phyloP scores from a whole-genome alignment of 2,888 invertebrate genomes.

The Nematopogon swammerdamellus region DNA sequence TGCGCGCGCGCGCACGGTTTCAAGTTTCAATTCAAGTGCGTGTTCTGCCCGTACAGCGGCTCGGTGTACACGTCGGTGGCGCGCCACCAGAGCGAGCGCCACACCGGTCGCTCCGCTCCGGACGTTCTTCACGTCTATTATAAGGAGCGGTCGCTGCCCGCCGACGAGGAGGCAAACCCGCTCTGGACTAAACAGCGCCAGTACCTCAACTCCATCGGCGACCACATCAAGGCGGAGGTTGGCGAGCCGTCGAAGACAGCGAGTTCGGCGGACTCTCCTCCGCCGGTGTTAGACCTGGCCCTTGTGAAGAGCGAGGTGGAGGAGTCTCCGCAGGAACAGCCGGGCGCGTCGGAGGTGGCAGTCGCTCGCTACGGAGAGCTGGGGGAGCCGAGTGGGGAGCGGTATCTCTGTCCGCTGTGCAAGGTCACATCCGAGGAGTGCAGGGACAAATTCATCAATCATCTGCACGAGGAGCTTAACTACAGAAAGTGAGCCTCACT shows the following conservation, averaged over 20 bases:
- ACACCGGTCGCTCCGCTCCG: slow-evolving; percentile 31
- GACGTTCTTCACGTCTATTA: slow-evolving; percentile 54
- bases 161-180: slow-evolving; percentile 28
- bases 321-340: slow-evolving; percentile 12
- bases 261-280: slow-evolving; percentile 16
- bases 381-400: slow-evolving; percentile 50
- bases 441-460: slow-evolving; percentile 60
- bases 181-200: slow-evolving; percentile 31
- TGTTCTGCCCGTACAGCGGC: slow-evolving; percentile 58
- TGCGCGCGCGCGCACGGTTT: slow-evolving; percentile 58
- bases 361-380: slow-evolving; percentile 31
- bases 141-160: slow-evolving; percentile 31
- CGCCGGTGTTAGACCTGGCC: slow-evolving; percentile 22
- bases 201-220: slow-evolving; percentile 16
- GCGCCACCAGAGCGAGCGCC: slow-evolving; percentile 59
- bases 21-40: slow-evolving; percentile 68
- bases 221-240: slow-evolving; percentile 16
- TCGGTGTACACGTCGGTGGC: slow-evolving; percentile 54
- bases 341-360: slow-evolving; percentile 18
- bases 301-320: slow-evolving; percentile 33
- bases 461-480: slow-evolving; percentile 64
- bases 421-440: slow-evolving; percentile 52
- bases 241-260: slow-evolving; percentile 15
- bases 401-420: slow-evolving; percentile 62
- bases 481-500: slow-evolving; percentile 57